A percentile compares a stretch with the other conserved stretches of the same genome.
phyloP scores from a whole-genome alignment of 2,113 vertebrate species.

The Naja naja region DNA sequence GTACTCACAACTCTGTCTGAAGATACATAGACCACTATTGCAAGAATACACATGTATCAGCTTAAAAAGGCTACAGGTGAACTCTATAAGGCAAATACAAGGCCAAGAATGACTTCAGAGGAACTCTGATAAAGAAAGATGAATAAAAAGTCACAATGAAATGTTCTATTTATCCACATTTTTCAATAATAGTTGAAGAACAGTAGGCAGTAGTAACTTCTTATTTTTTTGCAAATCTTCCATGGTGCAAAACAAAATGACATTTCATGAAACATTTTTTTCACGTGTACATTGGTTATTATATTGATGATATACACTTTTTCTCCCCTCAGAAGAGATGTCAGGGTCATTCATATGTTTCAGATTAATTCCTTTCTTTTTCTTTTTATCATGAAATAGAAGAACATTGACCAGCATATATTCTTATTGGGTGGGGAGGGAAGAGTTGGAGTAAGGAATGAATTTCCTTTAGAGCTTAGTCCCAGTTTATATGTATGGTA shows the following conservation, averaged over 20 bases:
- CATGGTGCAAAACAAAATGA: too few relatives aligned
- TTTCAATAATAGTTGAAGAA: not conserved
- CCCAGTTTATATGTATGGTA: too few relatives aligned
- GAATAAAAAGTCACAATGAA: not conserved
- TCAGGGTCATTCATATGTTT: not conserved
- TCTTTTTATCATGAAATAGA: not conserved
- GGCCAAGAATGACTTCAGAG: not conserved
- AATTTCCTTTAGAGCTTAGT: too few relatives aligned
- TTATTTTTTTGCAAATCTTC: not conserved
- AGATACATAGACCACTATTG: not conserved
- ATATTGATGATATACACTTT: not conserved
- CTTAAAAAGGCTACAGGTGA: not conserved
- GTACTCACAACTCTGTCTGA: not conserved
- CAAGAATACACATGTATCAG: not conserved
- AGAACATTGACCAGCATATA: not conserved
- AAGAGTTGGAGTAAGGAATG: too few relatives aligned
- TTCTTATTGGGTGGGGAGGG: not conserved
- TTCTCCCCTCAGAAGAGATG: not conserved
- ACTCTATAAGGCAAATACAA: not conserved
- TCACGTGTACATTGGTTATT: too few relatives aligned
- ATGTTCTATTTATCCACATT: not conserved
- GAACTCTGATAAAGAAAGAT: not conserved
- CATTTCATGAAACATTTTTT: not conserved
- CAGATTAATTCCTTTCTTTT: not conserved
- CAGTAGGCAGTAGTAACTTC: not conserved